phyloP scores from a whole-genome alignment of 2,888 invertebrate species.

The Neoitamus cyanurus region DNA sequence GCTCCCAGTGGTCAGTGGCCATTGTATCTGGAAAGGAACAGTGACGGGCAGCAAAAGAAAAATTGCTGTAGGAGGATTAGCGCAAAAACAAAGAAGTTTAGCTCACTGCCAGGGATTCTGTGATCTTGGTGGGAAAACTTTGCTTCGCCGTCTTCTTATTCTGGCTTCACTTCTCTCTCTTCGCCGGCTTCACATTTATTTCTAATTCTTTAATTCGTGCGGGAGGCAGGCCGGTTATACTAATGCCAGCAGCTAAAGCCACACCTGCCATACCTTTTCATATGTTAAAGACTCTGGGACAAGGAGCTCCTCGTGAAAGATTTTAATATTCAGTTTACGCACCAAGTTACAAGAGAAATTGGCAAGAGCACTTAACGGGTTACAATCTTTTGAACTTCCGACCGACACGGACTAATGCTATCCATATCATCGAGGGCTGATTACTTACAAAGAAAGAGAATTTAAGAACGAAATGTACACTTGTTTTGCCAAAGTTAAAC shows the following conservation, averaged over 20 bases:
- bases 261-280: background rate
- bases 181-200: constrained; percentile 2
- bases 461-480: no score
- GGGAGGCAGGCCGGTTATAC: background rate
- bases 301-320: background rate
- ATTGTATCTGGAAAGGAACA: constrained; percentile 15
- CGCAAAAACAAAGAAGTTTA: constrained; percentile 39
- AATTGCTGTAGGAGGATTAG: constrained; percentile 41
- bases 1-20: constrained; percentile 20
- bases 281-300: background rate
- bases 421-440: no score
- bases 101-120: constrained; percentile 28
- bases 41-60: constrained; percentile 35
- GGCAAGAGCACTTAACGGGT: no score
- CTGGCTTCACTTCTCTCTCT: background rate
- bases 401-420: no score
- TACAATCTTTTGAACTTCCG: no score
- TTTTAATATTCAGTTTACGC: background rate
- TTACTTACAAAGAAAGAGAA: no score
- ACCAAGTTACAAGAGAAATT: background rate
- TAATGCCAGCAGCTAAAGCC: background rate
- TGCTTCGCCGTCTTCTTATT: constrained; percentile 17
- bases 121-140: background rate
- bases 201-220: constrained; percentile 14
- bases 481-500: no score